Conservation (phyloP, 1,140 invertebrate species). For the Drosophila ogumai region DNA sequence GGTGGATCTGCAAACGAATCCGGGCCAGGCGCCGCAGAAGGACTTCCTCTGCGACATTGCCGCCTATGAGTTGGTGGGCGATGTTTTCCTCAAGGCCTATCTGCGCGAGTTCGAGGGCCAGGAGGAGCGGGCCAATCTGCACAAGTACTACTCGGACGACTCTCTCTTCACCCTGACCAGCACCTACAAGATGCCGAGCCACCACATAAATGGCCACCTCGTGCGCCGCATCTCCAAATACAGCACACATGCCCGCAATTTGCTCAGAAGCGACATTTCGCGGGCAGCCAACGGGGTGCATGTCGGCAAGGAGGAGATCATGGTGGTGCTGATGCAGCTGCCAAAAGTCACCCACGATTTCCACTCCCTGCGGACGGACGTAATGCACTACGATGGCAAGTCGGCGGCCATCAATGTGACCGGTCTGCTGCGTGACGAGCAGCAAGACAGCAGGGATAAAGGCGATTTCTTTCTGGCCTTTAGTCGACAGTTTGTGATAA, state of each 20-base stretch:
- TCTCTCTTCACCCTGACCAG: constrained; percentile 70
- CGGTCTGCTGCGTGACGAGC: constrained; percentile 53
- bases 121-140: constrained; percentile 37
- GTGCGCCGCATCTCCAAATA: constrained; percentile 61
- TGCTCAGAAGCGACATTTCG: constrained; percentile 37
- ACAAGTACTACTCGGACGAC: constrained; percentile 43
- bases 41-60: constrained; percentile 63
- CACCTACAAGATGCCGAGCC: constrained; percentile 48
- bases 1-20: constrained; percentile 49
- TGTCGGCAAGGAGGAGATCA: constrained; percentile 56
- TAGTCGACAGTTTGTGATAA: constrained; percentile 60
- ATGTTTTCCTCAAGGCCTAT: constrained; percentile 57
- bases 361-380: constrained; percentile 70
- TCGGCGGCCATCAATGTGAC: constrained; percentile 44
- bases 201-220: constrained; percentile 30
- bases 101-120: constrained; percentile 53
- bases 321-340: constrained; percentile 60
- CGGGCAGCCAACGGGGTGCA: constrained; percentile 28
- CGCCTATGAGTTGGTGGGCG: constrained; percentile 66
- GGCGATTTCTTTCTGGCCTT: constrained; percentile 49
- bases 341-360: constrained; percentile 63
- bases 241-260: constrained; percentile 49
- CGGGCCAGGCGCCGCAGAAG: constrained; percentile 55
- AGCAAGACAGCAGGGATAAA: neutral
- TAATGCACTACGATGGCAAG: constrained; percentile 54